Base-by-base conservation (phyloP, 2,888 invertebrate species). In the Rutpela maculata region DNA sequence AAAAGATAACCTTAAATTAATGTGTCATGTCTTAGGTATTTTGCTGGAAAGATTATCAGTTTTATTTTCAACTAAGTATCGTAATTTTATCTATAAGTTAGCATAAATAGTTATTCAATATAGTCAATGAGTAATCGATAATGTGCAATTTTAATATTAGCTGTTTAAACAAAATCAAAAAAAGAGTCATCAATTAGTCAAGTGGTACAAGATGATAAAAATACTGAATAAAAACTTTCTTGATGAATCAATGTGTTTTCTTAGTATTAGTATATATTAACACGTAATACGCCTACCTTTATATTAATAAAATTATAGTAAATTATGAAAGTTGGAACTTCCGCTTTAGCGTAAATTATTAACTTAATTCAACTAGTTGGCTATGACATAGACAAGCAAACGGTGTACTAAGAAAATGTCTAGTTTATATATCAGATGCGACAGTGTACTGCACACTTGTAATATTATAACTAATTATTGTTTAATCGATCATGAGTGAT, bases 61-160 rank as follows among this genome's bases (percentile, higher is more conserved):
- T 35, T 50, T 50, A 50, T 50, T 50, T 19, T 31, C 38, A 11
- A 63, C 38, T 63, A n/a, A n/a, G n/a, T n/a, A 17, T 50, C 50
- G n/a, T 12, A 43, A 43, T 15, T 15, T 43, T 43, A 43, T 43
- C 43, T 15, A 38, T 15, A 43, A 43, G 15, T 50, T 50, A 12
- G n/a, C 50, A 65, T 65, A 43, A 7, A 26, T 22, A 60, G 15
- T 60, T 60, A 60, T 15, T 26, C 22, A n/a, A 60, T 55, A 35
- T 38, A 15, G 55, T 55, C 19, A 57, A 50, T 69, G 69, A 69
- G 18, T 69, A 57, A 69, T 19, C 69, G 6, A 68, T 68, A 68
- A 15, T 56, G 10, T 56, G 50, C n/a, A 50, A 17, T 50, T n/a
- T 50, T 50, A 17, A 7, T 50, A 50, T 67, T 26, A 55, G 18